These are phyloP conservation scores for Escarpia spicata DNA, from an alignment of 2,888 invertebrate genomes.

Conservation along the genomic window DNA sequence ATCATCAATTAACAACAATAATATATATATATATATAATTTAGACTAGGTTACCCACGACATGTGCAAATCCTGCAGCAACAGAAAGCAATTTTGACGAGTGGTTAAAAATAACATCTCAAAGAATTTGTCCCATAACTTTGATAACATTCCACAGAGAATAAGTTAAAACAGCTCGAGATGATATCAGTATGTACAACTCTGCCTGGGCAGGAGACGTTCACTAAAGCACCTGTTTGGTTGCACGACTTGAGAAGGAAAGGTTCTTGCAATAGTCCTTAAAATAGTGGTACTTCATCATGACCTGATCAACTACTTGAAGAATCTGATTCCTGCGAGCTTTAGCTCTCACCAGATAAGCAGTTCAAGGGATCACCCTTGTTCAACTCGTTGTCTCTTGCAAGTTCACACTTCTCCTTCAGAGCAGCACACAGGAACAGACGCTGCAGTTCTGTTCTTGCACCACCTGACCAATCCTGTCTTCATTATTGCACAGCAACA, in stretches of 20 bases:
- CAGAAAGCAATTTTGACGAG: neutral
- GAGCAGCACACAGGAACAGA: too few relatives aligned
- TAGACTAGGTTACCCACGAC: neutral
- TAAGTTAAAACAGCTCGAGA: neutral
- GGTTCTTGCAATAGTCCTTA: neutral
- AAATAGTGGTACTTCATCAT: neutral
- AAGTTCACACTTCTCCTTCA: too few relatives aligned
- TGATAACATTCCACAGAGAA: neutral
- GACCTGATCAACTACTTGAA: neutral
- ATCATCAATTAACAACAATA: neutral
- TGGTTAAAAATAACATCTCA: neutral
- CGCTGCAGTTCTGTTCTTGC: too few relatives aligned
- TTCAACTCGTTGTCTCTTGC: too few relatives aligned
- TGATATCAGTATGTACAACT: neutral
- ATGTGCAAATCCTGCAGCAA: neutral
- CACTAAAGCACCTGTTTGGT: neutral
- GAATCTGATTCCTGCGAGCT: neutral
- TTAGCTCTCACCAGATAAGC: neutral
- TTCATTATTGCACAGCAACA: too few relatives aligned
- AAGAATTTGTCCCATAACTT: neutral
- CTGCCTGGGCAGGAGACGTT: neutral
- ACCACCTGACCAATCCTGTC: too few relatives aligned
- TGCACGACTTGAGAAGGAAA: neutral
- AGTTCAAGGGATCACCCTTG: too few relatives aligned
- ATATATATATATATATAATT: neutral